Evolutionary conservation across 1,140 invertebrate species (phyloP), one percentile per base, ranked within the genome.

Genomic region (Steinernema khuongi): DNA sequence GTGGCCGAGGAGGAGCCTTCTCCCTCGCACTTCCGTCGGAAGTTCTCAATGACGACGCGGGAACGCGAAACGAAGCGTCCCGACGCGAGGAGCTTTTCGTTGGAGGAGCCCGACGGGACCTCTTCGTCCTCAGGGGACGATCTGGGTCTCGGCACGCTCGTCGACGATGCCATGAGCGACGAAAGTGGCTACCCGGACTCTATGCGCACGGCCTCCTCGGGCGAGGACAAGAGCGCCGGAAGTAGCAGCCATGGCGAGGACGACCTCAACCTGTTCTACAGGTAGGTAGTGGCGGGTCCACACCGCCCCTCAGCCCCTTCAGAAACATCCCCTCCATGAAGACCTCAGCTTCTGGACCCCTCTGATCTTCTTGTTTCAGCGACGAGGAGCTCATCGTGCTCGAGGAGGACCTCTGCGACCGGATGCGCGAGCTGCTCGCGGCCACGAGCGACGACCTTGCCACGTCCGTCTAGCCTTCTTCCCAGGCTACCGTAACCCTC

Each of bases 161-260:
- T 60, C 14, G 50, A 60, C 50, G 50, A 60, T 22, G 50, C 50
- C 7, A 60, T 60, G 50, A 60, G 50, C 50, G 50, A 60, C 50
- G 50, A 60, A 22, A 60, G 50, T 22, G 50, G 50, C 11, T 60
- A 60, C 50, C 50, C 50, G 11, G 50, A 60, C 50, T 60, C 50
- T 2, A 22, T 60, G 50, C 50, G 50, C 11, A 60, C 50, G 7
- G 14, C 50, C 50, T 60, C 50, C 11, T 26, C 7, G 50, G 50
- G 11, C 14, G 50, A 14, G 50, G 7, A 22, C 14, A 60, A 22
- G 14, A 60, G 50, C 50, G 50, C 50, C 50, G 50, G 50, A 22
- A 60, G 50, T 22, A 60, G 50, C 50, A 60, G 50, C 50, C 50
- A 60, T 22, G 50, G 50, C 50, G 50, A 60, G 50, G 50, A 60